Percentiles rank a stretch among this genome's conserved stretches.
These are phyloP conservation scores for Hydrochoerus hydrochaeris DNA, from an alignment of 2,113 vertebrate species.

Conservation along the genomic window DNA sequence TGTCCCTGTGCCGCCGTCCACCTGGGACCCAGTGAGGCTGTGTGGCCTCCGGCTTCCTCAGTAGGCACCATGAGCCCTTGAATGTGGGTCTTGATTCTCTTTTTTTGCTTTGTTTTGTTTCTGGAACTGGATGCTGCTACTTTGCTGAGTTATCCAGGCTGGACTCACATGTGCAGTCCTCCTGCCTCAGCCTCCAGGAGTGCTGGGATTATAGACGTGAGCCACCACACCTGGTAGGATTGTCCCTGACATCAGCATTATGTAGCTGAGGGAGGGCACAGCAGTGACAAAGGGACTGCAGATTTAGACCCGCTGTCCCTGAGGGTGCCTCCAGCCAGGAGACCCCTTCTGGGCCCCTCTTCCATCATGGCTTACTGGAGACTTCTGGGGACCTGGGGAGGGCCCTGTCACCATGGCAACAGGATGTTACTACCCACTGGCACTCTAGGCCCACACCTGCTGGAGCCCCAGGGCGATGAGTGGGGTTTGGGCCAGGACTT, in stretches of 20 bases:
- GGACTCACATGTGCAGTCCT: background rate
- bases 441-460: background rate
- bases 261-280: background rate
- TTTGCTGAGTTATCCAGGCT: background rate
- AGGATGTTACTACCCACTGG: background rate
- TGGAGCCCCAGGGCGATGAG: background rate
- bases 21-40: background rate
- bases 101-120: background rate
- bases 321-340: background rate
- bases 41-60: background rate
- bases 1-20: background rate
- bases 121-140: background rate
- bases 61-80: background rate
- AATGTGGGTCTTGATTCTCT: background rate
- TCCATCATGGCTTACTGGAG: background rate
- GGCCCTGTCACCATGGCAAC: conserved; percentile 6
- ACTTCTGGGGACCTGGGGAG: background rate
- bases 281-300: background rate
- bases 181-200: background rate
- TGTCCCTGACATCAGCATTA: background rate
- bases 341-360: background rate
- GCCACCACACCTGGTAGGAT: background rate
- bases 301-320: background rate
- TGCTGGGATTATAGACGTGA: background rate
- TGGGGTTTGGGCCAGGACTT: background rate